A percentile compares a stretch with the other conserved stretches of the same genome.
Conservation (phyloP, 2,888 invertebrate genomes). For the Masnerella sp. region DNA sequence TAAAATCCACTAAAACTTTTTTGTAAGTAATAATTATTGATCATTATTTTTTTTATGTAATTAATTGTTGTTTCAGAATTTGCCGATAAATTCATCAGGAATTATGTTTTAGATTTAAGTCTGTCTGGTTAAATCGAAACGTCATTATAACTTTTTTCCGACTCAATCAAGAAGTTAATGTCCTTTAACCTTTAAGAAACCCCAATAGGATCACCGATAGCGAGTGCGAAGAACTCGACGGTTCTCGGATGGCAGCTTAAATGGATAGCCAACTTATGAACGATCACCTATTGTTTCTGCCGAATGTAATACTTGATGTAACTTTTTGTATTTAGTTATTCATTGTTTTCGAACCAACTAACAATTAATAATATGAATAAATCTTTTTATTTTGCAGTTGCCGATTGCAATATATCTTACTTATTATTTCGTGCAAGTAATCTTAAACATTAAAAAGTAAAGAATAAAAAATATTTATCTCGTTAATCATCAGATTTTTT, state of each 20-base stretch:
- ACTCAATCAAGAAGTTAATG: conserved; percentile 76
- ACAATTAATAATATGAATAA: conserved; percentile 1
- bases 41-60: neutral
- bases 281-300: conserved; percentile 73
- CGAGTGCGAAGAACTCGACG: conserved; percentile 72
- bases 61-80: neutral
- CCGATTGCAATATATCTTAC: too few relatives aligned
- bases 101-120: conserved; percentile 19
- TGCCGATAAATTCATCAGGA: neutral
- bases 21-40: too few relatives aligned
- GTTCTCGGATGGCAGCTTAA: conserved; percentile 74
- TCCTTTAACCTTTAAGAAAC: conserved; percentile 73
- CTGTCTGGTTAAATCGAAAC: conserved; percentile 70
- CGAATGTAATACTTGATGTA: conserved; percentile 49
- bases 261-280: conserved; percentile 75
- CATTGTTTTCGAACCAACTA: neutral
- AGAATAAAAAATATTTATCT: too few relatives aligned
- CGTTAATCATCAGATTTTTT: too few relatives aligned
- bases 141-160: conserved; percentile 76
- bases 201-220: conserved; percentile 68
- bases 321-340: conserved; percentile 42
- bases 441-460: too few relatives aligned
- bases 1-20: too few relatives aligned
- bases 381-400: too few relatives aligned
- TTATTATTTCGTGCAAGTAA: too few relatives aligned